A percentile compares a stretch with the other conserved stretches of the same genome.
phyloP scores from a whole-genome alignment of 2,888 invertebrate species.

The Troides aeacus region DNA sequence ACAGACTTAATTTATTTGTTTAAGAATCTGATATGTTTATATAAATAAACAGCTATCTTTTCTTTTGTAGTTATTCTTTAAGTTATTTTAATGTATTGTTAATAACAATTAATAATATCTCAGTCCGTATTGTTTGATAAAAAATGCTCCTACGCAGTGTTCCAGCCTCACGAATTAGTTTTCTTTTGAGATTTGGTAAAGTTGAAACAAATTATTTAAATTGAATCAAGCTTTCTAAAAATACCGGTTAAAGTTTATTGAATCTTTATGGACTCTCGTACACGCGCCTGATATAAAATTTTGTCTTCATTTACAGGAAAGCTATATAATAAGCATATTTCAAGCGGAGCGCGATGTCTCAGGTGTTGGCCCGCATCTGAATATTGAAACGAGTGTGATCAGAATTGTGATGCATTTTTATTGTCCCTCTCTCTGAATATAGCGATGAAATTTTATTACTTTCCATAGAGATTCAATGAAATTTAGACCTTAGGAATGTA shows the following conservation, averaged over 20 bases:
- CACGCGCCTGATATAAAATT: constrained; percentile 41
- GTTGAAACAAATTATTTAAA: background rate
- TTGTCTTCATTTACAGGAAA: constrained; percentile 60
- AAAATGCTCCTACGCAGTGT: no score
- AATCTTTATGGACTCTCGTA: constrained; percentile 31
- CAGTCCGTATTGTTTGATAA: no score
- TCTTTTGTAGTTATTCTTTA: no score
- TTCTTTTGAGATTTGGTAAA: background rate
- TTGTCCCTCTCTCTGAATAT: constrained; percentile 66
- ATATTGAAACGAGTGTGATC: constrained; percentile 75
- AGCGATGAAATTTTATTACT: constrained; percentile 68
- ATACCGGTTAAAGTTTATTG: constrained; percentile 28
- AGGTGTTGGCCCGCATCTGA: constrained; percentile 70
- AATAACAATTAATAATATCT: no score
- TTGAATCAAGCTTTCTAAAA: background rate
- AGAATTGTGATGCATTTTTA: constrained; percentile 78
- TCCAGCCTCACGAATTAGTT: no score
- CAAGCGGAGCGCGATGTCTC: constrained; percentile 60
- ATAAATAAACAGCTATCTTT: no score
- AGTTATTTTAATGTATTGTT: no score
- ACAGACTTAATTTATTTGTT: no score
- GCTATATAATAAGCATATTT: constrained; percentile 73
- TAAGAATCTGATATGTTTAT: no score
- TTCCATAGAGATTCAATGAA: constrained; percentile 46
- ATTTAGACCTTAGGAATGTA: constrained; percentile 44